Percentiles rank a stretch among this genome's conserved stretches.
These are phyloP conservation scores for Anguilla megastoma DNA, from an alignment of 2,797 vertebrate genomes.

Conservation along the genomic window DNA sequence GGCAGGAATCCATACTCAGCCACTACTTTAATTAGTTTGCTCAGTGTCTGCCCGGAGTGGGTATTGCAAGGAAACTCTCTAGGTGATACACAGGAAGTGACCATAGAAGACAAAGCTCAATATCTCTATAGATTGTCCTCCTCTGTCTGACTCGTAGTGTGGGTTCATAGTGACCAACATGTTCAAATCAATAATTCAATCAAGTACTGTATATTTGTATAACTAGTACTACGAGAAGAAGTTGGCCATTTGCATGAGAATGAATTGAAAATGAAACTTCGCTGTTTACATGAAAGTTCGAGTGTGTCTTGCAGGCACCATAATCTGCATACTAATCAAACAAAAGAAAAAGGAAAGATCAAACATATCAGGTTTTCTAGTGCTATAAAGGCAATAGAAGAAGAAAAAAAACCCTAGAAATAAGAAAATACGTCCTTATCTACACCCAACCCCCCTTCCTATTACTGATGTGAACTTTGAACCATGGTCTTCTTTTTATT, in stretches of 20 bases:
- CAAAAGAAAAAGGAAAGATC: constrained; percentile 4
- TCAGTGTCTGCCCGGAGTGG: too few relatives aligned
- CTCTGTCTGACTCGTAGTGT: too few relatives aligned
- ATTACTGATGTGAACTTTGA: constrained; percentile 33
- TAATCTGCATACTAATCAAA: neutral
- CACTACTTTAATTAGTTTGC: too few relatives aligned
- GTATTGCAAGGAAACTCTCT: too few relatives aligned
- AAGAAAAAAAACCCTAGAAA: neutral
- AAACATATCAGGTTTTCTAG: constrained; percentile 9
- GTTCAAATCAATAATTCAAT: neutral
- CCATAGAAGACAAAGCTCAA: too few relatives aligned
- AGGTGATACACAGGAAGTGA: too few relatives aligned
- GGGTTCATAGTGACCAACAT: too few relatives aligned
- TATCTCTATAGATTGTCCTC: too few relatives aligned
- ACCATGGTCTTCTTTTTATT: constrained; percentile 45
- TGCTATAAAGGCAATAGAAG: neutral
- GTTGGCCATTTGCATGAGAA: neutral
- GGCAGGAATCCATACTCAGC: too few relatives aligned
- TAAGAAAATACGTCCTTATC: neutral
- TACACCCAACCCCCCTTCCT: too few relatives aligned
- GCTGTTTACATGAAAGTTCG: neutral
- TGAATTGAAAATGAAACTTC: neutral
- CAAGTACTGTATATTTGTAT: too few relatives aligned
- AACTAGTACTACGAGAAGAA: neutral
- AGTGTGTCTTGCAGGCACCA: neutral